Conservation (phyloP, 2,797 vertebrate genomes). For the Falco concolor region DNA sequence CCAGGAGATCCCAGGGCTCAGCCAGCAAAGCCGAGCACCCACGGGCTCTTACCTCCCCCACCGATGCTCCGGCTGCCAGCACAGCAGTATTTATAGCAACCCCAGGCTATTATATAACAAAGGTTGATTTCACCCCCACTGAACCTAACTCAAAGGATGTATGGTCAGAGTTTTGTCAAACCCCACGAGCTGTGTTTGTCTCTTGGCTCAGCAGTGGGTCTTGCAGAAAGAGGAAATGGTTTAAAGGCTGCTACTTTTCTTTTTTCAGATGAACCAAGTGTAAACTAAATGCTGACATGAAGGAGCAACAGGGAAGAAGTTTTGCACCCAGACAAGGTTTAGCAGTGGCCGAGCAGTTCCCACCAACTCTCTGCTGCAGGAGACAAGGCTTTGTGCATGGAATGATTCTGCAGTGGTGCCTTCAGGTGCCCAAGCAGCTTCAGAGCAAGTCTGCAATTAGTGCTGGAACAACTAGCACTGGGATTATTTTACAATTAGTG, state of each 20-base stretch:
- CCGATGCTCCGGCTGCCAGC: neutral
- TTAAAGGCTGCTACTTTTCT: neutral
- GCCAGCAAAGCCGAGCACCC: neutral
- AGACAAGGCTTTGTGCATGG: neutral
- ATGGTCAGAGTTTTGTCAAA: neutral
- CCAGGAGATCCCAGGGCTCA: neutral
- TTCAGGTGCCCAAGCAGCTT: neutral
- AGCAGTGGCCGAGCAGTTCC: neutral
- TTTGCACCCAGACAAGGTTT: neutral
- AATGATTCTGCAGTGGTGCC: neutral
- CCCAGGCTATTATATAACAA: neutral
- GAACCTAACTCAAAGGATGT: neutral
- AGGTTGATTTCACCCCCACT: neutral
- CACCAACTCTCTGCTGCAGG: neutral
- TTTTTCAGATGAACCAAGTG: neutral
- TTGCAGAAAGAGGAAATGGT: constrained; percentile 62
- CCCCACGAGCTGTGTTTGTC: neutral
- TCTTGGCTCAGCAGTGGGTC: constrained; percentile 18
- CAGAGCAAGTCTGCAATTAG: neutral
- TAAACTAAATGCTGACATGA: constrained; percentile 40
- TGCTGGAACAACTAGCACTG: neutral
- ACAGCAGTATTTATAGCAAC: neutral
- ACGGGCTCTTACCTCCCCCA: neutral
- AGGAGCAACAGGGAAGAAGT: constrained; percentile 21
- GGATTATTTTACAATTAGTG: neutral